phyloP scores from a whole-genome alignment of 2,113 vertebrate genomes.

The Gymnorhina tibicen region DNA sequence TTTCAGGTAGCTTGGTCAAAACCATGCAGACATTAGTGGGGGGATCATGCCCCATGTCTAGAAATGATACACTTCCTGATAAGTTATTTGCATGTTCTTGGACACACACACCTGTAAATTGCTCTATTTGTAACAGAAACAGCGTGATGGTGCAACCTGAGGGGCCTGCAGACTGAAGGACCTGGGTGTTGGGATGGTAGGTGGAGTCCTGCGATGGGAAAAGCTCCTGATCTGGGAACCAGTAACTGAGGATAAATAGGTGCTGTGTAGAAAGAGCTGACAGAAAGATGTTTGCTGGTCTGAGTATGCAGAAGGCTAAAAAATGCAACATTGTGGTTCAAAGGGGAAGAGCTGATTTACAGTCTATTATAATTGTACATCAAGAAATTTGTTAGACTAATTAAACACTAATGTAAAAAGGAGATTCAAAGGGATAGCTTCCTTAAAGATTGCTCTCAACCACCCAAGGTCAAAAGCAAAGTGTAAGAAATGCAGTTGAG shows the following conservation, averaged over 20 bases:
- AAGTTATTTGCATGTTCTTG: background rate
- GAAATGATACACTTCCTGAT: rapidly evolving
- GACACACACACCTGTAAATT: rapidly evolving
- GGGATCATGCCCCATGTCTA: rapidly evolving
- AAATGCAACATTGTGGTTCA: background rate
- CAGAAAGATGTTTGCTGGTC: background rate
- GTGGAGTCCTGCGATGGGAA: background rate
- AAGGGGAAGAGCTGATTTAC: conserved; percentile 45
- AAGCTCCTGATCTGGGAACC: background rate
- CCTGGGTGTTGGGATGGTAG: rapidly evolving
- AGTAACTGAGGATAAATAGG: background rate
- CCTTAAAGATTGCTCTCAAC: conserved; percentile 51
- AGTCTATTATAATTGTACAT: conserved; percentile 38
- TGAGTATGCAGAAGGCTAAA: background rate
- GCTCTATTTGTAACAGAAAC: background rate
- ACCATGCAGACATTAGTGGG: rapidly evolving
- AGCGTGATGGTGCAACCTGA: background rate
- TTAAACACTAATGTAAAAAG: conserved; percentile 64
- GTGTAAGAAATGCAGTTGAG: conserved; percentile 40
- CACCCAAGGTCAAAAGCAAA: conserved; percentile 64
- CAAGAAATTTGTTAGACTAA: conserved; percentile 59
- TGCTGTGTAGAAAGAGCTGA: background rate
- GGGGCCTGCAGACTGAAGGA: background rate
- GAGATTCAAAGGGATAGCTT: conserved; percentile 52
- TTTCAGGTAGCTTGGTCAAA: background rate